Evolutionary conservation across 2,888 invertebrate species (phyloP).

Genomic region (Pachliopta kotzebuea): DNA sequence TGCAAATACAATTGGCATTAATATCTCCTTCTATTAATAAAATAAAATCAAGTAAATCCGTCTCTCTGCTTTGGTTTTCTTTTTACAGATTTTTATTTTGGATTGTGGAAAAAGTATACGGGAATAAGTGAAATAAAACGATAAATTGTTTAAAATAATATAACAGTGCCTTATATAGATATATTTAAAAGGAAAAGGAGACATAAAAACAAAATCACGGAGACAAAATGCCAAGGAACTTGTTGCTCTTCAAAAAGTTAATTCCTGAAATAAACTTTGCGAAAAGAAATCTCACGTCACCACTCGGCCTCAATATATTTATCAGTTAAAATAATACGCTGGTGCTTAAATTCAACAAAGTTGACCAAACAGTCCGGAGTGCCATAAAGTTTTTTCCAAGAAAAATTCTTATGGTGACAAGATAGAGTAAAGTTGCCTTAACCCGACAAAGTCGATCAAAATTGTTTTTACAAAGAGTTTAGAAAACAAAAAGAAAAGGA

Average conservation of each 20-base stretch:
- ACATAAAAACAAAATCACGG: constrained; percentile 59
- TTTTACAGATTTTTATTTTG: constrained; percentile 67
- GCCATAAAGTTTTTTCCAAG: constrained; percentile 65
- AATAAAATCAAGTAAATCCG: constrained; percentile 54
- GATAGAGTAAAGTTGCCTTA: constrained; percentile 64
- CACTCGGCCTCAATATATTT: constrained; percentile 67
- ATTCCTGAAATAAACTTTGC: constrained; percentile 74
- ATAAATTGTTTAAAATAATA: constrained; percentile 33
- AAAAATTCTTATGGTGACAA: constrained; percentile 59
- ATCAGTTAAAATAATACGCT: constrained; percentile 62
- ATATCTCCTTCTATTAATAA: constrained; percentile 32
- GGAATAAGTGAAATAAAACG: constrained; percentile 63
- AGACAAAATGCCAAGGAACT: constrained; percentile 78
- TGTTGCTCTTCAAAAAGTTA: constrained; percentile 73
- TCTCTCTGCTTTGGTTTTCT: constrained; percentile 66
- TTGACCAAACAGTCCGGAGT: constrained; percentile 58
- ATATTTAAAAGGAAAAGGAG: constrained; percentile 58
- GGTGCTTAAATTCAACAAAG: constrained; percentile 64
- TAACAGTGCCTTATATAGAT: constrained; percentile 71
- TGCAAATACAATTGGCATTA: constrained; percentile 27
- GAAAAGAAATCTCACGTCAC: constrained; percentile 72
- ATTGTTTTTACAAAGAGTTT: constrained; percentile 36
- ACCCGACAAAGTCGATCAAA: constrained; percentile 64
- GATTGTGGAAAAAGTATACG: constrained; percentile 51
- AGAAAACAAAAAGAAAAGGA: constrained; percentile 36